A percentile compares a stretch with the other conserved stretches of the same genome.
Conservation (phyloP, 2,113 vertebrate genomes). For the Mesembrinibis cayennensis region DNA sequence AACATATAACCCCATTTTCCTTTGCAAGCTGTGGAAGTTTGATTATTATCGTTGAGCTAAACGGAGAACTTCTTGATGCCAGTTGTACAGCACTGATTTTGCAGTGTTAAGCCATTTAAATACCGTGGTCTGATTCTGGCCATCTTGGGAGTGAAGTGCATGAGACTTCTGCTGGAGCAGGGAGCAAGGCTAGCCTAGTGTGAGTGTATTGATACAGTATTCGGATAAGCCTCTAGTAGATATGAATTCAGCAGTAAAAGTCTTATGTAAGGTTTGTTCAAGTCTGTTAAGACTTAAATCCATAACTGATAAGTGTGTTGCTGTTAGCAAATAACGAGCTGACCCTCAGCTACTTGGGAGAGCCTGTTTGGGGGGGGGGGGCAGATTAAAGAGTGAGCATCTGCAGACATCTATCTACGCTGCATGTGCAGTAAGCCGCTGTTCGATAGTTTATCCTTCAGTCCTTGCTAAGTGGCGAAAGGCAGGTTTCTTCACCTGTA, state of each 20-base stretch:
- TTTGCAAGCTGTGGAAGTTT: neutral
- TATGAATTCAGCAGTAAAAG: constrained; percentile 50
- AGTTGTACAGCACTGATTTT: neutral
- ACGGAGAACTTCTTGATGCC: neutral
- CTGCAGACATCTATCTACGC: neutral
- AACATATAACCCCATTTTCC: neutral
- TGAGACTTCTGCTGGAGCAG: neutral
- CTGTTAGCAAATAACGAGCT: neutral
- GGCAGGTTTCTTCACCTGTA: constrained; percentile 53
- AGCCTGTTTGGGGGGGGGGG: neutral
- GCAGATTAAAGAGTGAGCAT: neutral
- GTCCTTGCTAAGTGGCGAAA: constrained; percentile 17
- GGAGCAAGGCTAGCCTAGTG: neutral
- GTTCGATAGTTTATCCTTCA: neutral
- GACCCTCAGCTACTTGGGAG: neutral
- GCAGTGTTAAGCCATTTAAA: neutral
- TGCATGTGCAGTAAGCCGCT: neutral
- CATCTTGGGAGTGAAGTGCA: neutral
- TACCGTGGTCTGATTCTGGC: neutral
- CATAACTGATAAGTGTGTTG: neutral
- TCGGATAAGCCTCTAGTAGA: neutral
- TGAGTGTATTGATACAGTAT: neutral
- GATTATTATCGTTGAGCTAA: neutral
- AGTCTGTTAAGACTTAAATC: constrained; percentile 18
- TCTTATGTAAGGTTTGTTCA: constrained; percentile 41